These are phyloP conservation scores for Clamator glandarius DNA, from an alignment of 2,797 vertebrate genomes.

Conservation along the genomic window DNA sequence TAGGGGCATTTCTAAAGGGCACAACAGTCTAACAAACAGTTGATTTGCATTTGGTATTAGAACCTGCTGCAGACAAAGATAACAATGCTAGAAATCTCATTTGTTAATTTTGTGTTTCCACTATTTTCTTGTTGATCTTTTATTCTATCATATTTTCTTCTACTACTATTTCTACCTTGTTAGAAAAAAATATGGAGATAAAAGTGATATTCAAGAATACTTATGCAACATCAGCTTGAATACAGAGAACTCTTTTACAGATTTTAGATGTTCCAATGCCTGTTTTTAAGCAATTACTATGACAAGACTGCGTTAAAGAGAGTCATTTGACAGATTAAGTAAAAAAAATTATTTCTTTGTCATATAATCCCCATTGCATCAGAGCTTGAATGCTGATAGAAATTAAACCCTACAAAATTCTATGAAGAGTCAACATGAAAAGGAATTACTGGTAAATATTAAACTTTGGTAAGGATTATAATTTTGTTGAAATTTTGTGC, in stretches of 20 bases:
- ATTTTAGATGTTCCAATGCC: not conserved
- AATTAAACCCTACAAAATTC: not conserved
- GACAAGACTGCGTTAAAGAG: not conserved
- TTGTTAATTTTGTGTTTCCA: not conserved
- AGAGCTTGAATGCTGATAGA: not conserved
- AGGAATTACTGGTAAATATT: not conserved
- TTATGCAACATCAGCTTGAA: not conserved
- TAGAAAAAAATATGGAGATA: not conserved
- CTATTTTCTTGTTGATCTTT: not conserved
- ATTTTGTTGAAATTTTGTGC: not conserved
- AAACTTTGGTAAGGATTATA: not conserved
- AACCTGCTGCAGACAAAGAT: not conserved
- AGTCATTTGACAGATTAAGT: conserved; percentile 15
- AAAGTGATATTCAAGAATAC: not conserved
- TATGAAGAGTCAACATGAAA: not conserved
- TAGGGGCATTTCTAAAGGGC: not conserved
- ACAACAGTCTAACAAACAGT: not conserved
- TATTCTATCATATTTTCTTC: not conserved
- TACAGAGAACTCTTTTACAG: not conserved
- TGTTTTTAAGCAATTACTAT: not conserved
- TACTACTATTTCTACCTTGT: not conserved
- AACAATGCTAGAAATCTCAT: not conserved
- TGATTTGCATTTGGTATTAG: not conserved
- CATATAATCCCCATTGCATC: not conserved
- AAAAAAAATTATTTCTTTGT: not conserved